Evolutionary conservation across 2,888 invertebrate genomes (phyloP), one percentile per base, ranked within the genome.

Genomic region (Rhabditophanes sp.): DNA sequence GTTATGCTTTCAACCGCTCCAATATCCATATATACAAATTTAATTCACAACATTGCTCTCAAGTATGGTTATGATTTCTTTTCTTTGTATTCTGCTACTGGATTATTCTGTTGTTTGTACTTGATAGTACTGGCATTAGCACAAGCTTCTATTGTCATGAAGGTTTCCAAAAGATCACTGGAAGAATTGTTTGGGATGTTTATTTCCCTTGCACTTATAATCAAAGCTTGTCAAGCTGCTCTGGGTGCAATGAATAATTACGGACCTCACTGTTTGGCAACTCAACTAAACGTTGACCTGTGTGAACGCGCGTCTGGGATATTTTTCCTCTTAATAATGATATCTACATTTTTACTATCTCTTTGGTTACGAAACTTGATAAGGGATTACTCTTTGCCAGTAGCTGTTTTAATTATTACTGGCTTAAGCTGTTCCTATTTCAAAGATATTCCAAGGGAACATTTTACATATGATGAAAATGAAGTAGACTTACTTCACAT

Each of bases 1-100:
- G 49, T 59, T 29, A 35, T 59, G 16, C 42, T 59, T 6, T 53
- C 50, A 3, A 46, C 56, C 3, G 56, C 58, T 7, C 57, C 57
- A 1, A 34, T 57, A 17, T 46, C 46, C 30, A 56, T 57, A 7
- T 57, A 59, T 32, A 51, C 59, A 14, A 37, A 54, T 22, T 54
- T 56, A 1, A 48, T 56, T 18, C 44, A 52, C 26, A 37, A 46
- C 28, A 45, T 57, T n/a, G 32, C 50, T 3, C 14, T 42, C 8
- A 25, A 31, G 7, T 42, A 44, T 17, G 39, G 35, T 5, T 46
- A 42, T 41, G 44, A 51, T 17, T 57, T 57, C 41, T 51, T 44
- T 36, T 39, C 44, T 25, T 37, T 57, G 22, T 57, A 58, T 29
- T 31, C 49, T 4, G 33, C 41, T 5, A 48, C 50, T 23, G 57